phyloP scores from a whole-genome alignment of 2,797 vertebrate species.

The Mus spretus region DNA sequence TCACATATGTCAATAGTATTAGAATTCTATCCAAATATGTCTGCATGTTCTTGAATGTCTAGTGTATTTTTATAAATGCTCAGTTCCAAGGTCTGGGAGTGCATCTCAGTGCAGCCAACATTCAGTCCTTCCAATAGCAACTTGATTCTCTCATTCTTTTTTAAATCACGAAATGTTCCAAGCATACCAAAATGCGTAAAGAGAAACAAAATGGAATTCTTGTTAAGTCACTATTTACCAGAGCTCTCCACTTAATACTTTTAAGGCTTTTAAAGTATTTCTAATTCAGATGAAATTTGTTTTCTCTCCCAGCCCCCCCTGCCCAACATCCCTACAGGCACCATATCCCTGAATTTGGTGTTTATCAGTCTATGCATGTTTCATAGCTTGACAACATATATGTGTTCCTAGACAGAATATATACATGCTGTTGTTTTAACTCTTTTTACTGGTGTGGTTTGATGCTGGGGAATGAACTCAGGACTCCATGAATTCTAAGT shows the following conservation, averaged over 20 bases:
- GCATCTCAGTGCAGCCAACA: neutral
- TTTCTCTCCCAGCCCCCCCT: neutral
- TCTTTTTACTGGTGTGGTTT: neutral
- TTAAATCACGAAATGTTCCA: neutral
- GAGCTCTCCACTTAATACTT: neutral
- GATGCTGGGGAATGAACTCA: neutral
- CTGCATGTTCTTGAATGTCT: constrained; percentile 14
- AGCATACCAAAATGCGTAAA: neutral
- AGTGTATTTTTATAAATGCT: neutral
- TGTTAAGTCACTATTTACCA: constrained; percentile 38
- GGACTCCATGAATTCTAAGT: neutral
- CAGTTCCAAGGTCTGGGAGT: neutral
- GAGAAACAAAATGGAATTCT: neutral
- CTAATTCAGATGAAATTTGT: neutral
- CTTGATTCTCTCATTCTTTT: neutral
- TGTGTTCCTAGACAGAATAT: neutral
- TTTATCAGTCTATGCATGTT: neutral
- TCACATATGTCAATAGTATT: neutral
- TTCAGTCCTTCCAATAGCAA: neutral
- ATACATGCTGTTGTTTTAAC: neutral
- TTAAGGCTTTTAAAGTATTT: constrained; percentile 11
- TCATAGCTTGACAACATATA: neutral
- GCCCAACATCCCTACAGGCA: neutral
- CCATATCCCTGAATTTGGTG: neutral
- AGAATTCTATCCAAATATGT: neutral